phyloP scores from a whole-genome alignment of 1,140 invertebrate species.

The Ephestia elutella region DNA sequence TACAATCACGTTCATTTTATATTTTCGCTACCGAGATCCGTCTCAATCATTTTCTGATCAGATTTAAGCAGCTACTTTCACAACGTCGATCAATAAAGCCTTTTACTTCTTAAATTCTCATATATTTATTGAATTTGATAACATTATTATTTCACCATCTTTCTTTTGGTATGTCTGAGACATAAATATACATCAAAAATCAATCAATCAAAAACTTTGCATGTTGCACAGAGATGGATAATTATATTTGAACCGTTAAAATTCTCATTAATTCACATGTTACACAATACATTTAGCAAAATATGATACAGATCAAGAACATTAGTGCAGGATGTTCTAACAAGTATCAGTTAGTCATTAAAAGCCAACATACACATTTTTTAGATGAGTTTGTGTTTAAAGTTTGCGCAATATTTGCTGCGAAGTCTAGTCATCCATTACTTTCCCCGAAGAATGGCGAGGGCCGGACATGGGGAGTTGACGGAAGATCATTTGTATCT shows the following conservation, averaged over 20 bases:
- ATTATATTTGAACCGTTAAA: no score
- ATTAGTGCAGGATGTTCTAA: background rate
- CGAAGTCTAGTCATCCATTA: background rate
- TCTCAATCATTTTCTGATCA: background rate
- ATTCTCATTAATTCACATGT: no score
- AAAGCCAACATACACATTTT: background rate
- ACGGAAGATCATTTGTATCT: slow-evolving; percentile 1
- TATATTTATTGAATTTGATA: background rate
- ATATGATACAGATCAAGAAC: no score
- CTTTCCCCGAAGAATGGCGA: background rate
- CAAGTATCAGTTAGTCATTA: background rate
- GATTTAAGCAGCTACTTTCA: background rate
- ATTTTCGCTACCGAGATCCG: background rate
- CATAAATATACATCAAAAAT: no score
- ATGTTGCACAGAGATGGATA: no score
- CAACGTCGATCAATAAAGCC: background rate
- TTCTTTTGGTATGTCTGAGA: background rate
- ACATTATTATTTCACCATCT: background rate
- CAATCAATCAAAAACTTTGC: no score
- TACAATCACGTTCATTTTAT: no score
- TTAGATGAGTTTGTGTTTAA: no score
- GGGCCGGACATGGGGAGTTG: background rate
- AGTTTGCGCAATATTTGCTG: background rate
- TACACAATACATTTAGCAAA: no score
- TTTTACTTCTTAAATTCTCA: background rate